A percentile compares a stretch with the other conserved stretches of the same genome.
Evolutionary conservation across 2,888 invertebrate species (phyloP).

Genomic region (Darwinula stevensoni): DNA sequence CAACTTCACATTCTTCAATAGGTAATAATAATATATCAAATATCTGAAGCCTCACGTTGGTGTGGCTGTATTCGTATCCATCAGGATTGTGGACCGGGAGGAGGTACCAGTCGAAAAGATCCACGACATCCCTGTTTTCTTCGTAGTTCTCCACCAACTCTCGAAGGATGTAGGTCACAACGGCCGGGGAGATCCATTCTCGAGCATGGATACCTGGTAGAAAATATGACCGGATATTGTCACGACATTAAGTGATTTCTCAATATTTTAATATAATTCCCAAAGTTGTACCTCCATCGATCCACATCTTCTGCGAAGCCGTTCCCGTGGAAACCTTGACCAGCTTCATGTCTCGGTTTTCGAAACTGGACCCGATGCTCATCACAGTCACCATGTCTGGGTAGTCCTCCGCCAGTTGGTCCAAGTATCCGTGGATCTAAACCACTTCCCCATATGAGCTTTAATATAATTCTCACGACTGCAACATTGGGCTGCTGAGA

Average conservation of each 20-base stretch:
- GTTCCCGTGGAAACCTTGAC: constrained; percentile 26
- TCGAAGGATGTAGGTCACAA: constrained; percentile 24
- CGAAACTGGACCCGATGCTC: constrained; percentile 37
- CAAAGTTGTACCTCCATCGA: constrained; percentile 45
- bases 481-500: too few relatives aligned
- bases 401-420: constrained; percentile 30
- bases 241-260: too few relatives aligned
- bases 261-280: too few relatives aligned
- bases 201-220: too few relatives aligned
- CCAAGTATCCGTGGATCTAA: constrained; percentile 34
- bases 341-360: constrained; percentile 35
- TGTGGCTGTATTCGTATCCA: constrained; percentile 36
- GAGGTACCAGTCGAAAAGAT: constrained; percentile 39
- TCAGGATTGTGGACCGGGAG: constrained; percentile 46
- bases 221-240: too few relatives aligned
- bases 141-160: constrained; percentile 10
- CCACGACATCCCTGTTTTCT: constrained; percentile 22
- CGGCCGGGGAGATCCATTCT: constrained; percentile 56
- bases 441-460: constrained; percentile 9
- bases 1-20: too few relatives aligned
- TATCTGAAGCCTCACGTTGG: too few relatives aligned
- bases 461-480: too few relatives aligned
- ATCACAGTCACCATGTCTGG: constrained; percentile 31
- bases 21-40: too few relatives aligned
- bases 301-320: constrained; percentile 27